A percentile compares a stretch with the other conserved stretches of the same genome.
Conservation (phyloP, 2,113 vertebrate genomes). For the Fulica atra region DNA sequence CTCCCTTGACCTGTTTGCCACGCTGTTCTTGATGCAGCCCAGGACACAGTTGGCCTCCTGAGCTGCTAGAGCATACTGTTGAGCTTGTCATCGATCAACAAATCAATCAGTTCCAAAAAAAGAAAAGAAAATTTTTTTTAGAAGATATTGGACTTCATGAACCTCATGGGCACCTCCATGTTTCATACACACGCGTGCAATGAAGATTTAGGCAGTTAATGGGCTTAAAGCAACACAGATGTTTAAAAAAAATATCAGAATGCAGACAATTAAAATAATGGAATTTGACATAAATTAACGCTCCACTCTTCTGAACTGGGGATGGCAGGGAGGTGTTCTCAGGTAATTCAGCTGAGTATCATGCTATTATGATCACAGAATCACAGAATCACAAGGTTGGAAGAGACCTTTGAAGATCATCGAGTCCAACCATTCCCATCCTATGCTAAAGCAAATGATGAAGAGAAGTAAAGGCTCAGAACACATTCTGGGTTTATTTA, state of each 20-base stretch:
- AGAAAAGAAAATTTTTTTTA: not conserved
- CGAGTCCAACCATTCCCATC: too few species aligned
- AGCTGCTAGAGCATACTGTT: too few species aligned
- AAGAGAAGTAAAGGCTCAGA: not conserved
- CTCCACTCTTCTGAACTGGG: not conserved
- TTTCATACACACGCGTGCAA: not conserved
- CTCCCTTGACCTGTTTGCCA: too few species aligned
- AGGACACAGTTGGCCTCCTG: too few species aligned
- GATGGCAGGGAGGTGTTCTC: not conserved
- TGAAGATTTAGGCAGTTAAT: not conserved
- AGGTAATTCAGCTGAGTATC: not conserved
- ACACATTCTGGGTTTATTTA: not conserved
- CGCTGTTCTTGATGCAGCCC: too few species aligned
- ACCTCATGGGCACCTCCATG: not conserved
- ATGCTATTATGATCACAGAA: not conserved
- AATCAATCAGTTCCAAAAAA: not conserved
- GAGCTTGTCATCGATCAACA: too few species aligned
- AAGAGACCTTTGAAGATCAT: too few species aligned
- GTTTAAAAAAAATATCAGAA: not conserved
- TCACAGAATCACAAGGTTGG: too few species aligned
- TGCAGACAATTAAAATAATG: not conserved
- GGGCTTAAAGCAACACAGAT: not conserved
- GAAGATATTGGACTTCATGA: not conserved
- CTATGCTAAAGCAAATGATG: too few species aligned
- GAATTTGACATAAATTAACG: not conserved